Conservation (phyloP, 1,140 invertebrate species). For the Zelostemma sp. region DNA sequence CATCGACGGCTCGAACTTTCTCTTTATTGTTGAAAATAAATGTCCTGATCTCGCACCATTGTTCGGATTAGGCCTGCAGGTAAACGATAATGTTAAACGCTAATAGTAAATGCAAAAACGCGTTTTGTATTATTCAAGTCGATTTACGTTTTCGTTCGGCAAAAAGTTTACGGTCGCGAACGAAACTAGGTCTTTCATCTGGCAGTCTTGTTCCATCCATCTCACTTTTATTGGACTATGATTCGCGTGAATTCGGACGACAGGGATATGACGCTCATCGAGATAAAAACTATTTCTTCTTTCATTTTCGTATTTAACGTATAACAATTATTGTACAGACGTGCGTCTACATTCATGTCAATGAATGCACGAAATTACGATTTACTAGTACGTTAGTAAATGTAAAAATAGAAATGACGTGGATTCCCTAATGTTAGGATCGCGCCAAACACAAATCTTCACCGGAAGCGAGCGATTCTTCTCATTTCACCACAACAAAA, state of each 20-base stretch:
- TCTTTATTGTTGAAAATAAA: no score
- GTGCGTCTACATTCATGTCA: constrained; percentile 36
- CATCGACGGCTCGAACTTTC: no score
- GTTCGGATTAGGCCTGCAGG: background rate
- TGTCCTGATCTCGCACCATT: no score
- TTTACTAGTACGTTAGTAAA: constrained; percentile 47
- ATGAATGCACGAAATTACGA: constrained; percentile 46
- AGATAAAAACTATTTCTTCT: constrained; percentile 37
- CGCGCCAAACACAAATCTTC: constrained; percentile 41
- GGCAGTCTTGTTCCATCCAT: constrained; percentile 50
- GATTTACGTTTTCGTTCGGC: constrained; percentile 14
- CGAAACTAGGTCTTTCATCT: constrained; percentile 19
- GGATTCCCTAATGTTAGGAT: constrained; percentile 42
- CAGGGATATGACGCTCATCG: constrained; percentile 43
- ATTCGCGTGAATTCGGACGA: constrained; percentile 41
- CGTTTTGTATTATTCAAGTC: constrained; percentile 4
- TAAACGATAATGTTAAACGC: background rate
- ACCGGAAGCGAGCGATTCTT: constrained; percentile 32
- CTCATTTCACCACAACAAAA: constrained; percentile 49
- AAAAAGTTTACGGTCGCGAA: constrained; percentile 8
- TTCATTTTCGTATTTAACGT: constrained; percentile 24
- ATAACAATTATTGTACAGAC: constrained; percentile 51
- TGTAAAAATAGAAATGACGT: constrained; percentile 51
- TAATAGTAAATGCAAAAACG: constrained; percentile 11
- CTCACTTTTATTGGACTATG: constrained; percentile 33